Percentiles rank a stretch among this genome's conserved stretches.
These are phyloP conservation scores for Spheniscus mendiculus DNA, from an alignment of 2,113 vertebrate genomes.

Conservation along the genomic window DNA sequence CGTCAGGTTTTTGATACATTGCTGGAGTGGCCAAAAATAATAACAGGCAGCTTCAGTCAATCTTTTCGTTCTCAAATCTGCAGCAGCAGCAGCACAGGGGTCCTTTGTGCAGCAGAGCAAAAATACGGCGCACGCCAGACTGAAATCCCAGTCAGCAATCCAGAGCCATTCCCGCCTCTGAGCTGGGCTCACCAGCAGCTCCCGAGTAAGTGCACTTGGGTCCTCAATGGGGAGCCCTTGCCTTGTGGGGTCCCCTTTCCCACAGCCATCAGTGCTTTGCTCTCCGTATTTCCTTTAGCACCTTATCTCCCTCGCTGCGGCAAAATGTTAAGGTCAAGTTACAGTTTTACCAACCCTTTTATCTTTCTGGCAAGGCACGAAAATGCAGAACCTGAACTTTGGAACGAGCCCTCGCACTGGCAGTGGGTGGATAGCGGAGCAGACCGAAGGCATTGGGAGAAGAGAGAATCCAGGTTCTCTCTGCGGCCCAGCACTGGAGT, in stretches of 20 bases:
- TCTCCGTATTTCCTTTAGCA: not conserved
- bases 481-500: not conserved
- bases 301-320: not conserved
- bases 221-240: not conserved
- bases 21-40: constrained; percentile 55
- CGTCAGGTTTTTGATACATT: constrained; percentile 61
- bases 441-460: not conserved
- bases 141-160: not conserved
- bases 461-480: not conserved
- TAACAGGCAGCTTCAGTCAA: constrained; percentile 21
- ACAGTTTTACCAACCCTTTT: constrained; percentile 50
- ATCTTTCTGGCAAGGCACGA: not conserved
- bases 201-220: fast-evolving
- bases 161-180: not conserved
- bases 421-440: not conserved
- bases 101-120: not conserved
- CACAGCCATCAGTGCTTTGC: not conserved
- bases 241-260: not conserved
- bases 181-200: not conserved
- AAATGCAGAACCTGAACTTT: constrained; percentile 29
- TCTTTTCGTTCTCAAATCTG: not conserved
- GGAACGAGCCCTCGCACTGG: not conserved
- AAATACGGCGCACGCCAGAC: fast-evolving
- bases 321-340: constrained; percentile 18
- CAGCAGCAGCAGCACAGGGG: constrained; percentile 19